A percentile compares a stretch with the other conserved stretches of the same genome.
These are phyloP conservation scores for Bolinopsis microptera DNA, from an alignment of 37 sponge, comb jelly and placozoan species.

Conservation along the genomic window DNA sequence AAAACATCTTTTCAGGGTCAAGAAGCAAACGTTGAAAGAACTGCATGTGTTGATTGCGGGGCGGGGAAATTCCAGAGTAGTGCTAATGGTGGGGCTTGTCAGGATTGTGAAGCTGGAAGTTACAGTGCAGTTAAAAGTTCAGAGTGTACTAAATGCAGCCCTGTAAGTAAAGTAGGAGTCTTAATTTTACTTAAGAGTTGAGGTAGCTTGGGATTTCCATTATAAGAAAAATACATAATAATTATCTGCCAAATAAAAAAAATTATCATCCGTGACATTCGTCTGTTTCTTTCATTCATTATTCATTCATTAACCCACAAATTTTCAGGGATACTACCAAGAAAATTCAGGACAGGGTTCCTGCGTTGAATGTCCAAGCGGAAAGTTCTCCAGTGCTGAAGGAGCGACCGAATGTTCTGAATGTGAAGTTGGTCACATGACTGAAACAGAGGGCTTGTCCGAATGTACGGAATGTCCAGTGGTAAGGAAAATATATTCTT, in stretches of 20 bases:
- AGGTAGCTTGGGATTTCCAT: no score
- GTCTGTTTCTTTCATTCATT: no score
- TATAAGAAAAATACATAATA: no score
- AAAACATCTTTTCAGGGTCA: background rate
- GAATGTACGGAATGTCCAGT: no score
- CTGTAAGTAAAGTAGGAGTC: no score
- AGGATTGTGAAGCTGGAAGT: background rate
- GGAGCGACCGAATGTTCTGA: background rate
- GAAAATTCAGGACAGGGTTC: background rate
- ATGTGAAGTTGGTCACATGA: background rate
- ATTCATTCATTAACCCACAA: no score
- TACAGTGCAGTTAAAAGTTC: background rate
- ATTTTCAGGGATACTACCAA: background rate
- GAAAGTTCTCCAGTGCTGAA: background rate
- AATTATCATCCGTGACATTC: no score
- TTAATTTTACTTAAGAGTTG: no score
- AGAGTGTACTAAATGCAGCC: background rate
- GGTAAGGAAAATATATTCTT: no score
- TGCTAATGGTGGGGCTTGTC: background rate
- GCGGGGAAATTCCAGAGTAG: background rate
- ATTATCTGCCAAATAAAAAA: no score
- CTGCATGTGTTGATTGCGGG: conserved; percentile 6
- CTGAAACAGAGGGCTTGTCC: background rate
- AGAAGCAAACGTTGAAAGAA: background rate
- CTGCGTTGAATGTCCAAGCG: background rate